Conservation (phyloP, 2,113 vertebrate genomes). For the Epinephelus cyanopodus region DNA sequence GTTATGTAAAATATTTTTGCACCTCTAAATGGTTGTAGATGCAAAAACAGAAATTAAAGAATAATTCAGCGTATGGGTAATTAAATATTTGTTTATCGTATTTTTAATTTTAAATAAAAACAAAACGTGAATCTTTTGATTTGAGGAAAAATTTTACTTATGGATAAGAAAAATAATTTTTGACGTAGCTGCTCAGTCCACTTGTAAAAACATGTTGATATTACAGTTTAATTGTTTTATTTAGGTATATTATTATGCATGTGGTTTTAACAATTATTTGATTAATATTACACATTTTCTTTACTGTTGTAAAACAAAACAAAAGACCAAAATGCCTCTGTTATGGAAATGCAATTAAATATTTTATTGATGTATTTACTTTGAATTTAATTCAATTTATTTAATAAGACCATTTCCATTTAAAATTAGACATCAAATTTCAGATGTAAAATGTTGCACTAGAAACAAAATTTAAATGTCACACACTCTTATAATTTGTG, state of each 20-base stretch:
- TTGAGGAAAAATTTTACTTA: not conserved
- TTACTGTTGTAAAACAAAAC: too few species aligned
- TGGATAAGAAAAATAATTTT: too few species aligned
- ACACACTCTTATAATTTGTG: too few species aligned
- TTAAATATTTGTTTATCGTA: not conserved
- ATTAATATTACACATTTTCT: too few species aligned
- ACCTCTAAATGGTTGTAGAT: not conserved
- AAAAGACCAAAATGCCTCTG: too few species aligned
- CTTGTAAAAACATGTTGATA: not conserved
- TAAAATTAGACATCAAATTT: not conserved
- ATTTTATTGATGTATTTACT: not conserved
- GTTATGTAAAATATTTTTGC: not conserved
- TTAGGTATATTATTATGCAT: too few species aligned
- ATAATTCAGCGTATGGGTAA: not conserved
- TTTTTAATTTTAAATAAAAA: not conserved
- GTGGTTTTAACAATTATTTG: too few species aligned
- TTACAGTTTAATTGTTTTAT: too few species aligned
- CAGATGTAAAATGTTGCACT: not conserved
- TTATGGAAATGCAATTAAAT: too few species aligned
- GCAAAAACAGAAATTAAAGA: not conserved
- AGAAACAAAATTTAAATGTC: not conserved
- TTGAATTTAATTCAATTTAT: not conserved
- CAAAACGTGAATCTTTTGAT: not conserved
- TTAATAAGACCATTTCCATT: not conserved
- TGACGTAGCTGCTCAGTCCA: not conserved